Conservation (phyloP, 2,888 invertebrate species). For the Cantharis lateralis region DNA sequence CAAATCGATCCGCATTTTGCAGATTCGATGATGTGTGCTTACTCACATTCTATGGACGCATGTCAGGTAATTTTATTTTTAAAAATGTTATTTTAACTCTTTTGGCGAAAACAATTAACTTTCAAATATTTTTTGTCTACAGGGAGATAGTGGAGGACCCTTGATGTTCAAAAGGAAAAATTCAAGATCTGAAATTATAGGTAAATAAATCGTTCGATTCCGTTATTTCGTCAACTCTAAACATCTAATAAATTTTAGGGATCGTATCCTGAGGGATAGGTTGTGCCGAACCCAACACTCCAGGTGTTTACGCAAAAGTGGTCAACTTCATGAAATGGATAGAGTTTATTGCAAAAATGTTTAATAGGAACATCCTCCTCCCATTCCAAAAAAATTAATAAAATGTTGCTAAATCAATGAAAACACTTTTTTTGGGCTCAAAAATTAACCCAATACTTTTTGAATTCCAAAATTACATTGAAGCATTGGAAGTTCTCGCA, state of each 20-base stretch:
- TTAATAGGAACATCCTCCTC: no score
- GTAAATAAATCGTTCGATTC: slow-evolving; percentile 49
- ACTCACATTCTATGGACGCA: slow-evolving; percentile 60
- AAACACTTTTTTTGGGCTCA: no score
- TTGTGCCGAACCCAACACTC: slow-evolving; percentile 60
- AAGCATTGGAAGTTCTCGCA: no score
- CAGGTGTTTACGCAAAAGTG: slow-evolving; percentile 62
- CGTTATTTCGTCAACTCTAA: background rate
- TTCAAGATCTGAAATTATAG: slow-evolving; percentile 62
- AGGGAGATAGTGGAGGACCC: slow-evolving; percentile 74
- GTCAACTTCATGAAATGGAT: slow-evolving; percentile 61
- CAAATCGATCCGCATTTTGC: slow-evolving; percentile 53
- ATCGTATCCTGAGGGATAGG: slow-evolving; percentile 69
- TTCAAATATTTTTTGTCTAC: background rate
- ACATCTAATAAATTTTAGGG: slow-evolving; percentile 52
- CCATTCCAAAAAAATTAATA: no score
- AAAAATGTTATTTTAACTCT: no score
- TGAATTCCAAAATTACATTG: no score
- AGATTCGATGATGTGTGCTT: slow-evolving; percentile 65
- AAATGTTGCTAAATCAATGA: no score
- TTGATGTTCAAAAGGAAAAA: slow-evolving; percentile 59
- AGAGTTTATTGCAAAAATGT: slow-evolving; percentile 48
- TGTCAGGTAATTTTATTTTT: slow-evolving; percentile 57
- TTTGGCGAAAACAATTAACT: no score
- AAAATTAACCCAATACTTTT: no score